phyloP scores from a whole-genome alignment of 2,113 vertebrate genomes.

The Rhegmatorhina hoffmannsi region DNA sequence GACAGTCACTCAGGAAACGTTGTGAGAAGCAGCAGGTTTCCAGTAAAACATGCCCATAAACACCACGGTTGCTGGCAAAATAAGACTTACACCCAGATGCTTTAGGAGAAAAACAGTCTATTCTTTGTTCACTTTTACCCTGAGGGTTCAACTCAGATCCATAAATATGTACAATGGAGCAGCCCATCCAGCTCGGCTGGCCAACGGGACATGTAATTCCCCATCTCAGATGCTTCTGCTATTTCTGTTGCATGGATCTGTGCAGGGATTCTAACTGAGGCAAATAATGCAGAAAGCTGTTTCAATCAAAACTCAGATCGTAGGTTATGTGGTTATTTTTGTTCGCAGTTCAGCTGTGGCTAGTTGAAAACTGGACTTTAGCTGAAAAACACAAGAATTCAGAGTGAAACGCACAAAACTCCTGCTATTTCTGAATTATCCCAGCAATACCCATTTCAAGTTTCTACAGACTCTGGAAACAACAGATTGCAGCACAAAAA shows the following conservation, averaged over 20 bases:
- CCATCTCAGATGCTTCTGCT: neutral
- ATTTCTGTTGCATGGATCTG: neutral
- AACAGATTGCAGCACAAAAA: neutral
- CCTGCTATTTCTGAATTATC: neutral
- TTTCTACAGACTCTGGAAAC: neutral
- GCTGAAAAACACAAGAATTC: neutral
- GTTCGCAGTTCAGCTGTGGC: neutral
- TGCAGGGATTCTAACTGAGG: neutral
- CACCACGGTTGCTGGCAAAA: conserved; percentile 78
- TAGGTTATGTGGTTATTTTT: neutral
- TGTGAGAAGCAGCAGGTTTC: conserved; percentile 82
- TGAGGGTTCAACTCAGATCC: conserved; percentile 54
- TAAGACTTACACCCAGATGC: conserved; percentile 76
- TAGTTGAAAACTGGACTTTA: neutral
- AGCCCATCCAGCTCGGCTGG: neutral
- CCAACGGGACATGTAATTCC: neutral
- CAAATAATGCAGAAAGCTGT: neutral
- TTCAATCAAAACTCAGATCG: neutral
- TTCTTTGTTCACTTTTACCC: conserved; percentile 73
- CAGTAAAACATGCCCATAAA: conserved; percentile 84
- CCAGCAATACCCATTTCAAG: neutral
- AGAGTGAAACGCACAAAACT: neutral
- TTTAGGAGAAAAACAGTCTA: conserved; percentile 70
- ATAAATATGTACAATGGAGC: conserved; percentile 44
- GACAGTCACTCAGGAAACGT: conserved; percentile 79